phyloP scores from a whole-genome alignment of 2,888 invertebrate species.

The Hedychridium roseum region DNA sequence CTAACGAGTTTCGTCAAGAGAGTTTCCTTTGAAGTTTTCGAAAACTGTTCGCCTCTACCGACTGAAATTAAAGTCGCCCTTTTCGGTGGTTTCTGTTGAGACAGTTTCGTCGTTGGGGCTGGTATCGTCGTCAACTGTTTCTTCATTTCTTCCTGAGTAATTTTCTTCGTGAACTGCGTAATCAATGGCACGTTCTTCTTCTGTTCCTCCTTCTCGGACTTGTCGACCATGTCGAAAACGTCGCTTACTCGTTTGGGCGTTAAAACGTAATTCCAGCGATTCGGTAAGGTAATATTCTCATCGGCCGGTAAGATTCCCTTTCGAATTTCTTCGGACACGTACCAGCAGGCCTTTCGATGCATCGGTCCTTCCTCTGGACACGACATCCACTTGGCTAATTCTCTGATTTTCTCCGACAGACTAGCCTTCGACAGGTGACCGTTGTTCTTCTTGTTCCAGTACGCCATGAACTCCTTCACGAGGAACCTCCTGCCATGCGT shows the following conservation, averaged over 20 bases:
- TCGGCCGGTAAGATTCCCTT: constrained; percentile 66
- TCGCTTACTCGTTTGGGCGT: constrained; percentile 39
- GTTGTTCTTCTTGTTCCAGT: constrained; percentile 64
- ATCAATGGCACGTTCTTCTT: constrained; percentile 63
- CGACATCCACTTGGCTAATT: constrained; percentile 70
- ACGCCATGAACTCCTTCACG: constrained; percentile 71
- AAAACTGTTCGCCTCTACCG: constrained; percentile 45
- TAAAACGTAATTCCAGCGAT: constrained; percentile 68
- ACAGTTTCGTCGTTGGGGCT: constrained; percentile 17
- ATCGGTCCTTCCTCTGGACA: constrained; percentile 67
- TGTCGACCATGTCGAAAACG: constrained; percentile 24
- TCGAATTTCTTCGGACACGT: constrained; percentile 68
- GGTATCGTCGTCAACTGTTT: constrained; percentile 53
- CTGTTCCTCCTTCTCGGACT: constrained; percentile 31
- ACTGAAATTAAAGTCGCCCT: constrained; percentile 53
- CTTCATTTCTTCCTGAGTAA: constrained; percentile 56
- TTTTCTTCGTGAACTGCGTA: constrained; percentile 64
- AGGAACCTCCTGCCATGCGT: constrained; percentile 68
- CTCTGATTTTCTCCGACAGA: constrained; percentile 67
- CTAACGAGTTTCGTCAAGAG: constrained; percentile 30
- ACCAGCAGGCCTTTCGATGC: constrained; percentile 73
- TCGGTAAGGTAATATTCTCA: constrained; percentile 65
- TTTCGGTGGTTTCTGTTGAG: constrained; percentile 42
- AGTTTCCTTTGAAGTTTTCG: constrained; percentile 38
- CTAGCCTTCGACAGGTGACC: constrained; percentile 61